Percentiles rank a stretch among this genome's conserved stretches.
These are phyloP conservation scores for Rhynchophorus ferrugineus DNA, from an alignment of 1,140 invertebrate genomes.

Conservation along the genomic window DNA sequence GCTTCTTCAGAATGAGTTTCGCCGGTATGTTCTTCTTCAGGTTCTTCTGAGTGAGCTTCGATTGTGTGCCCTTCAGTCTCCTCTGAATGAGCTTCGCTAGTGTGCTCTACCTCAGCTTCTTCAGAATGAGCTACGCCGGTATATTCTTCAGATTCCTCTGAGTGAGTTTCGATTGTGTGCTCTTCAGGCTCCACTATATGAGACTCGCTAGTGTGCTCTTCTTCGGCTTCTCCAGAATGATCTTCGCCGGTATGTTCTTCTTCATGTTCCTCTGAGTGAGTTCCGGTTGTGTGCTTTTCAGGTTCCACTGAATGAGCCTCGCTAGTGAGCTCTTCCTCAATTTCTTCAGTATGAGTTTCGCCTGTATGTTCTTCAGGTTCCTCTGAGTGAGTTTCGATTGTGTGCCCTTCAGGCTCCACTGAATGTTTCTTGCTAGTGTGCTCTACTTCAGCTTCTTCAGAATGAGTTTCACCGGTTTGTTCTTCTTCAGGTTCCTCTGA, in stretches of 20 bases:
- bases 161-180: neutral
- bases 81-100: neutral
- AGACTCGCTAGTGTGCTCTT: neutral
- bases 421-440: neutral
- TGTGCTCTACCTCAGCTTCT: neutral
- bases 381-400: no score
- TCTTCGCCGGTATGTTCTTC: neutral
- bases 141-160: neutral
- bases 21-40: neutral
- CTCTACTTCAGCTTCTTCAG: neutral
- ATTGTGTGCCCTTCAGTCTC: neutral
- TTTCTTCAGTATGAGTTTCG: neutral
- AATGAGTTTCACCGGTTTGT: neutral
- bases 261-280: neutral
- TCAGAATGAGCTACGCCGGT: neutral
- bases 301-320: neutral
- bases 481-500: no score
- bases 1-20: neutral
- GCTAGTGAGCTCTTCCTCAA: neutral
- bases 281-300: neutral
- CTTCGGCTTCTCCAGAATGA: neutral
- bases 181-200: neutral
- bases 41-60: neutral
- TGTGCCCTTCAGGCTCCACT: neutral
- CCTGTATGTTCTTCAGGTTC: neutral